A percentile compares a stretch with the other conserved stretches of the same genome.
Conservation (phyloP, 2,888 invertebrate species). For the Tenthredo notha region DNA sequence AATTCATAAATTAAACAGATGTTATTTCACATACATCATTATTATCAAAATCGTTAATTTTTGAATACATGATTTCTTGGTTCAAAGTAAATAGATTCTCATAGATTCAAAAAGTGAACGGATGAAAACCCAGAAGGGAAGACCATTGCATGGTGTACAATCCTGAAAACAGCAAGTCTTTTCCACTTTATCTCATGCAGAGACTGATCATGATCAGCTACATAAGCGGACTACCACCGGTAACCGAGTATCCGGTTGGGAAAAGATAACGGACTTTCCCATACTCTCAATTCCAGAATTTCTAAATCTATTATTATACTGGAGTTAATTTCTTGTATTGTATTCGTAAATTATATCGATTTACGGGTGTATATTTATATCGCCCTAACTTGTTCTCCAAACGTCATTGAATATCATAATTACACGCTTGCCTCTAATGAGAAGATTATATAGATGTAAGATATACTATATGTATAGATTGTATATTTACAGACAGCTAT, state of each 20-base stretch:
- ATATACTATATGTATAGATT: not conserved
- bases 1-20: not conserved
- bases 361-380: not conserved
- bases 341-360: not conserved
- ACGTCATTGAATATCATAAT: not conserved
- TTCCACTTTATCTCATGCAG: not conserved
- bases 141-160: not conserved
- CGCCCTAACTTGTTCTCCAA: not conserved
- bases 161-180: not conserved
- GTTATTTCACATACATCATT: not conserved
- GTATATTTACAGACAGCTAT: not conserved
- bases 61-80: not conserved
- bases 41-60: not conserved
- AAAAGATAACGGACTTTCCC: conserved; percentile 25
- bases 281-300: not conserved
- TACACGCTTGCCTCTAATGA: too few species aligned
- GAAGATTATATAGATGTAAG: not conserved
- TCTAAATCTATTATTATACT: not conserved
- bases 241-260: conserved; percentile 27
- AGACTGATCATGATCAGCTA: not conserved
- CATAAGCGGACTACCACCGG: not conserved
- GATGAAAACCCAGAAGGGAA: conserved; percentile 1
- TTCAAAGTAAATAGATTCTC: not conserved
- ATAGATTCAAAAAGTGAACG: not conserved
- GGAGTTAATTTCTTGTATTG: not conserved